Conservation (phyloP, 2,113 vertebrate genomes). For the Patagioenas fasciata region DNA sequence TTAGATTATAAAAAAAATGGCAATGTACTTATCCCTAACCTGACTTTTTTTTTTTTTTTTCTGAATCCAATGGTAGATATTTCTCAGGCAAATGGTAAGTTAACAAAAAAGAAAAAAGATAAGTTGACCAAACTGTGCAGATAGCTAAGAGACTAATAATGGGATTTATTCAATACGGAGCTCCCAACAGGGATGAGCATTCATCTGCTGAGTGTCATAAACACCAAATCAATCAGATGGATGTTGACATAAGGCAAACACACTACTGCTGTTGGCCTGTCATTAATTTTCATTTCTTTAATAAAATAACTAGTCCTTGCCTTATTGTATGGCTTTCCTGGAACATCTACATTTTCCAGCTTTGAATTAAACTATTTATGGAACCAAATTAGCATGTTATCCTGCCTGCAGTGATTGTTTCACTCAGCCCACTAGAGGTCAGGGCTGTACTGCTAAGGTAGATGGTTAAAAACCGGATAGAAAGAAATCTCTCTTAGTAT, state of each 20-base stretch:
- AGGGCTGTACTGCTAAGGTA: conserved; percentile 31
- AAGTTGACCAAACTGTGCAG: not conserved
- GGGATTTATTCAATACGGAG: not conserved
- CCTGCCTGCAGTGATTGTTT: not conserved
- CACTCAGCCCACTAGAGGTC: conserved; percentile 60
- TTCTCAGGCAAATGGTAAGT: not conserved
- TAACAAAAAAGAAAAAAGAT: not conserved
- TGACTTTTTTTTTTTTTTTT: not conserved
- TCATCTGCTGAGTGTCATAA: not conserved
- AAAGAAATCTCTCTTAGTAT: not conserved
- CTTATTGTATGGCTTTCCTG: not conserved
- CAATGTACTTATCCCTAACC: not conserved
- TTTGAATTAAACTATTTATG: not conserved
- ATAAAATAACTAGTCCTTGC: not conserved
- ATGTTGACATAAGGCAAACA: not conserved
- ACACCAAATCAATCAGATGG: not conserved
- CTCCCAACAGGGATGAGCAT: not conserved
- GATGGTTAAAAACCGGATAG: not conserved
- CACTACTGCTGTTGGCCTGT: not conserved
- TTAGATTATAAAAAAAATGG: not conserved
- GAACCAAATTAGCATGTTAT: not conserved
- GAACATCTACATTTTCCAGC: not conserved
- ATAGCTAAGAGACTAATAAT: not conserved
- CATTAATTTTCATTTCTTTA: conserved; percentile 25
- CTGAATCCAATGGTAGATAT: not conserved